A percentile compares a stretch with the other conserved stretches of the same genome.
These are phyloP conservation scores for Cuniculus paca DNA, from an alignment of 2,797 vertebrate species.

Conservation along the genomic window DNA sequence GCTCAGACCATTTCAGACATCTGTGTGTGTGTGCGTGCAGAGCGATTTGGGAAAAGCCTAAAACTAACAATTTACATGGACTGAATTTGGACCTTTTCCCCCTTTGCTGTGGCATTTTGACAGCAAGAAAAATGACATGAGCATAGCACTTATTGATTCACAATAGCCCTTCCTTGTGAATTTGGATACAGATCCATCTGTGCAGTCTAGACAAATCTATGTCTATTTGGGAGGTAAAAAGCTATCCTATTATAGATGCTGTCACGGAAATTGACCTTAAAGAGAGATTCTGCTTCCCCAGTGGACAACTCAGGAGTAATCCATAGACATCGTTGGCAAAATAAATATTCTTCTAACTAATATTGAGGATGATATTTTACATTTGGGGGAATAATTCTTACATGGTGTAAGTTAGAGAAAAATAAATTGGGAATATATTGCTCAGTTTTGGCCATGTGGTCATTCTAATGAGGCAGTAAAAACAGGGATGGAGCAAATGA, in stretches of 20 bases:
- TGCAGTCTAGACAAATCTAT: constrained; percentile 69
- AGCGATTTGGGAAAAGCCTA: constrained; percentile 50
- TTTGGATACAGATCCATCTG: constrained; percentile 69
- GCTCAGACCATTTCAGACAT: constrained; percentile 10
- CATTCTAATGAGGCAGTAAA: constrained; percentile 73
- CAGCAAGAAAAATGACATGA: constrained; percentile 77
- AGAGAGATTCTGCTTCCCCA: constrained; percentile 53
- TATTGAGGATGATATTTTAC: constrained; percentile 60
- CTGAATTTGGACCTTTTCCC: constrained; percentile 13
- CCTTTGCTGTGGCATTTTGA: constrained; percentile 60
- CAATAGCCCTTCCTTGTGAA: constrained; percentile 66
- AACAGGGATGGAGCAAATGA: constrained; percentile 65
- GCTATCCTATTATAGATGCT: constrained; percentile 61
- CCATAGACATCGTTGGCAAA: constrained; percentile 22
- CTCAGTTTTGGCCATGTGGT: constrained; percentile 65
- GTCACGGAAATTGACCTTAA: constrained; percentile 67
- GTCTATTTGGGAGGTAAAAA: constrained; percentile 73
- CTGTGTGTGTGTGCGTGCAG: not conserved
- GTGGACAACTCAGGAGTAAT: constrained; percentile 46
- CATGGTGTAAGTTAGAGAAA: constrained; percentile 40
- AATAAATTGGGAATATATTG: constrained; percentile 59
- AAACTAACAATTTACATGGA: constrained; percentile 52
- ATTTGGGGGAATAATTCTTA: constrained; percentile 67
- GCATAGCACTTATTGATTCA: constrained; percentile 74
- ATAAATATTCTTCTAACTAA: constrained; percentile 69